A percentile compares a stretch with the other conserved stretches of the same genome.
These are phyloP conservation scores for Nautilus pompilius DNA, from an alignment of 1,140 invertebrate species.

Conservation along the genomic window DNA sequence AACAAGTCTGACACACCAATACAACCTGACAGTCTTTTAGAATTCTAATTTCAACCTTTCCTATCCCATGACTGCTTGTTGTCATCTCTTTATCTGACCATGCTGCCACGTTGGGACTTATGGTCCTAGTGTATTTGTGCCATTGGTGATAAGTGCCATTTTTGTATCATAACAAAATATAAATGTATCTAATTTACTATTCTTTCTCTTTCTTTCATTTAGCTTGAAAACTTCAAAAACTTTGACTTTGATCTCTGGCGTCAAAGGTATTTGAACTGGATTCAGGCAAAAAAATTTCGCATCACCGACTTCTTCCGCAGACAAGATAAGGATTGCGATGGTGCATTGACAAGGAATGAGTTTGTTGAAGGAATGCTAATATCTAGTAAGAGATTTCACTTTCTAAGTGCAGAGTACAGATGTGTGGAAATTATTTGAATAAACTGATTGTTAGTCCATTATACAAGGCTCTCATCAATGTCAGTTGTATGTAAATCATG, in stretches of 20 bases:
- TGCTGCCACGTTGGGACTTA: too few species aligned
- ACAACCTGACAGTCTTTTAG: neutral
- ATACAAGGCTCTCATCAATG: too few species aligned
- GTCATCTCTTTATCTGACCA: too few species aligned
- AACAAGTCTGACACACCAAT: too few species aligned
- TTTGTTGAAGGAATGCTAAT: constrained; percentile 84
- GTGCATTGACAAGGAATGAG: constrained; percentile 88
- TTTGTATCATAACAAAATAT: neutral
- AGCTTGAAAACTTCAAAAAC: constrained; percentile 69
- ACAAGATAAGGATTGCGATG: constrained; percentile 98
- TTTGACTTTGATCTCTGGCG: constrained; percentile 99
- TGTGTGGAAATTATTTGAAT: too few species aligned
- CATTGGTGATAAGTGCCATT: neutral
- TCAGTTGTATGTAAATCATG: too few species aligned
- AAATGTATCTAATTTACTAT: neutral
- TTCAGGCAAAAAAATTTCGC: constrained; percentile 98
- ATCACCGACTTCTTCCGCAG: constrained; percentile 97
- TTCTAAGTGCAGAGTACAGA: too few species aligned
- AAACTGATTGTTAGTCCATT: too few species aligned
- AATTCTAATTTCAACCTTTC: neutral
- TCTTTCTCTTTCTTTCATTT: constrained; percentile 9
- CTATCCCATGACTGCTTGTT: too few species aligned
- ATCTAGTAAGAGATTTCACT: constrained; percentile 44
- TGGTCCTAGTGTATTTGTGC: too few species aligned
- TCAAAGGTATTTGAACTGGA: constrained; percentile 91